phyloP scores from a whole-genome alignment of 1,140 invertebrate species.

The Drosophila bocki region DNA sequence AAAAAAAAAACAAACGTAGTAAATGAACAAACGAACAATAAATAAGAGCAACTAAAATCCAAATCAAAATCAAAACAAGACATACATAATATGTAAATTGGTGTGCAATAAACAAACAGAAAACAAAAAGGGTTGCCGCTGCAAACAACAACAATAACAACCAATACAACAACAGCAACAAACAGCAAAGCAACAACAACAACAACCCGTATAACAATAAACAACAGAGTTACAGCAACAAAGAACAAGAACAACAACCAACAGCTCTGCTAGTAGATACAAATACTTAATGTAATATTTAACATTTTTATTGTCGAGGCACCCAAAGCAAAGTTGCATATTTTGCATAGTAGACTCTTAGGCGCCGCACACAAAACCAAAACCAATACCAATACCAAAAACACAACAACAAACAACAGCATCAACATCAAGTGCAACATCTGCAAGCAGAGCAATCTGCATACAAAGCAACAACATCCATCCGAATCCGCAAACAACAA shows the following conservation, averaged over 20 bases:
- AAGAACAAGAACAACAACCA: constrained; percentile 36
- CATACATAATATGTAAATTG: constrained; percentile 74
- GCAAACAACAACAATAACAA: constrained; percentile 47
- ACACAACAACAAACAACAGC: constrained; percentile 49
- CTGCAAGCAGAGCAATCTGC: constrained; percentile 32
- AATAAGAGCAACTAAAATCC: constrained; percentile 32
- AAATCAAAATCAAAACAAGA: constrained; percentile 45
- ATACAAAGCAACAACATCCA: constrained; percentile 19
- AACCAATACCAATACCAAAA: constrained; percentile 15
- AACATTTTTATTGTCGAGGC: constrained; percentile 61
- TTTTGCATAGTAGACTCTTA: constrained; percentile 77
- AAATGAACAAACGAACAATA: constrained; percentile 48
- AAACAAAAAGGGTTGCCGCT: constrained; percentile 30
- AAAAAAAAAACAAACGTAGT: constrained; percentile 55
- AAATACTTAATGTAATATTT: constrained; percentile 45
- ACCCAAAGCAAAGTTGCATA: constrained; percentile 60
- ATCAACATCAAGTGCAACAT: constrained; percentile 44
- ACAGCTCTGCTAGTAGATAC: constrained; percentile 65
- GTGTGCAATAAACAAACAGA: constrained; percentile 49
- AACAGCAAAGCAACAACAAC: constrained; percentile 32
- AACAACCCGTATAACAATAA: constrained; percentile 43
- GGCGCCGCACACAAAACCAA: constrained; percentile 65
- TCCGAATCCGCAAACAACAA: constrained; percentile 17
- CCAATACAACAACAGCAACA: constrained; percentile 43
- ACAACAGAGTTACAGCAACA: constrained; percentile 43